Base-by-base conservation (phyloP, 2,797 vertebrate genomes). In the Glyptemys insculpta region DNA sequence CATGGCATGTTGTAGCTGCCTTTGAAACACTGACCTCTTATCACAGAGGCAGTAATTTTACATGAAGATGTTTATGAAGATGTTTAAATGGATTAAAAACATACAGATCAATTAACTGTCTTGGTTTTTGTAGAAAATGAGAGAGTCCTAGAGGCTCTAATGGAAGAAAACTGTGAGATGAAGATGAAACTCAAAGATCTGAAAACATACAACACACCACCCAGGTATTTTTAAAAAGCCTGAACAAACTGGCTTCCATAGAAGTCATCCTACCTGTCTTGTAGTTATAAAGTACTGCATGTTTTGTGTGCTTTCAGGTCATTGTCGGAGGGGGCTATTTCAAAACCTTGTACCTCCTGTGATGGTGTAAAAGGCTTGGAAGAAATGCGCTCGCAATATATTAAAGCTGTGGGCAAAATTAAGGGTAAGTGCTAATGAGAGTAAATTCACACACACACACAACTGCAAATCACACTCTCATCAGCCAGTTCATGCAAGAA, bases 341-440 rank as follows among this genome's bases (percentile, higher is more conserved):
- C 97, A 83, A 97, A 94, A 54, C 52, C 84, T 53, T 97, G 94
- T 88, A 90, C 96, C 83, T 98, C 98, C 4, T 98, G 96, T 96
- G 98, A 97, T 74, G 97, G 98, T 78, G 49, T 92, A 93, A 98
- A 97, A 92, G 98, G 98, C 76, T 98, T 99, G 44, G 99, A 99
- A 96, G 99, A 99, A 97, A 99, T 99, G 98, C 99, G 99, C 89
- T 98, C 98, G 88, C 99, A 99, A 92, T 99, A 99, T 93, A 96
- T 99, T 96, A 98, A 95, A 92, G 99, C 99, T 79, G 99, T 99
- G 49, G 98, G 98, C 96, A 99, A 99, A 98, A 99, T 99, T 95
- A 99, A 99, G 98, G 98, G 99, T 99, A 93, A 98, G 98, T 98
- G 79, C 34, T 91, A 12, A 87, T 72, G 76, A 49, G 65, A 21